phyloP scores from a whole-genome alignment of 2,888 invertebrate genomes.

The Mesopsocus fuscifrons region DNA sequence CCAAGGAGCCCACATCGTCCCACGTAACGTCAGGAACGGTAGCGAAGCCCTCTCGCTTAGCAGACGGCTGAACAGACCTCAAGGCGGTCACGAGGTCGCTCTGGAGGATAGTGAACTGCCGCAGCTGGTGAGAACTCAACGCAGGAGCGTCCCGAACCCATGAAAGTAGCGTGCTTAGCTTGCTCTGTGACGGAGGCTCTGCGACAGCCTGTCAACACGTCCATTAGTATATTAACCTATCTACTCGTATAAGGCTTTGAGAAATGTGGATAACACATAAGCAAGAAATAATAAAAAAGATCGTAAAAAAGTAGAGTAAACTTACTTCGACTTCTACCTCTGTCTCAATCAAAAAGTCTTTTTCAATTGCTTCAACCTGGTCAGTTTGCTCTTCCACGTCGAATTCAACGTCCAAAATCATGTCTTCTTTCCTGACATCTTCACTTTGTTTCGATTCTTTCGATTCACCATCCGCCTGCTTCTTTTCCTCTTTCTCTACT shows the following conservation, averaged over 20 bases:
- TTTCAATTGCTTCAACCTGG: conserved; percentile 22
- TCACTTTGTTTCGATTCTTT: conserved; percentile 15
- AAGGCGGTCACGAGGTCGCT: conserved; percentile 62
- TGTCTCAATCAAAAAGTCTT: no score
- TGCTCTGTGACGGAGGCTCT: background rate
- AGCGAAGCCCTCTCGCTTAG: conserved; percentile 92
- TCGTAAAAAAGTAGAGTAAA: background rate
- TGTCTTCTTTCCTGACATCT: no score
- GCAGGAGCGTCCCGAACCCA: conserved; percentile 45
- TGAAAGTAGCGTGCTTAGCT: conserved; percentile 32
- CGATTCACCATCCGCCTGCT: conserved; percentile 18
- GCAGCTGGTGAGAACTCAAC: conserved; percentile 39
- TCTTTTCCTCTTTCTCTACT: conserved; percentile 16
- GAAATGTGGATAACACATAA: no score
- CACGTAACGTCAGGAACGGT: conserved; percentile 95
- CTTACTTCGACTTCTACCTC: conserved; percentile 20
- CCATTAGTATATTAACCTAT: no score
- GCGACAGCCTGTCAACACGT: no score
- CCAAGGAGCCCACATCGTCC: conserved; percentile 88
- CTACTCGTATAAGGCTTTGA: no score
- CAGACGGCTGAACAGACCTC: conserved; percentile 72
- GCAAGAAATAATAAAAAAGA: no score
- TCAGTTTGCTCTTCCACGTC: conserved; percentile 28
- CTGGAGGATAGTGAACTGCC: conserved; percentile 44
- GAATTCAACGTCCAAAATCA: no score